Evolutionary conservation across 2,888 invertebrate species (phyloP).

Genomic region (Andrena praecox): DNA sequence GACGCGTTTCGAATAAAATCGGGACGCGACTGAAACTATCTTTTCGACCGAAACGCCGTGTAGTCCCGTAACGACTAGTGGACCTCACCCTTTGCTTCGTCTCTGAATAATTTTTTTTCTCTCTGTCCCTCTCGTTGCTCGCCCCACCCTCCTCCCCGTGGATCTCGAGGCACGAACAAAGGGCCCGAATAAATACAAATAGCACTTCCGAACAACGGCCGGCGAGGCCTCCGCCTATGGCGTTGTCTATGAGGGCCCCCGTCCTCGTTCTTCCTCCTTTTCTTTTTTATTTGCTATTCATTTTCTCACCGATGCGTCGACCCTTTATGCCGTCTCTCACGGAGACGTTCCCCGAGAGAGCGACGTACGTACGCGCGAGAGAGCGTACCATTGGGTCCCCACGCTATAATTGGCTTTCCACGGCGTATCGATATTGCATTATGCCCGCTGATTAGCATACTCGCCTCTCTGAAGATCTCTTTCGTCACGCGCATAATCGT

Average conservation of each 20-base stretch:
- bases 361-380: slow-evolving; percentile 31
- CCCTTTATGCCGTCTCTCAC: slow-evolving; percentile 32
- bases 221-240: slow-evolving; percentile 75
- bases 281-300: slow-evolving; percentile 60
- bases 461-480: slow-evolving; percentile 80
- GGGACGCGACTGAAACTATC: slow-evolving; percentile 46
- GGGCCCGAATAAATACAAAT: slow-evolving; percentile 81
- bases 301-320: slow-evolving; percentile 55
- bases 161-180: slow-evolving; percentile 76
- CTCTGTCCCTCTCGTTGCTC: slow-evolving; percentile 49
- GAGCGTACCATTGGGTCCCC: slow-evolving; percentile 69
- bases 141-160: slow-evolving; percentile 72
- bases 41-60: slow-evolving; percentile 71
- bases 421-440: slow-evolving; percentile 76
- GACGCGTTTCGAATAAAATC: neutral
- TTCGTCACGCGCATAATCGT: slow-evolving; percentile 83
- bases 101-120: slow-evolving; percentile 71
- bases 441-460: slow-evolving; percentile 81
- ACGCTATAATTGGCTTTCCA: slow-evolving; percentile 83
- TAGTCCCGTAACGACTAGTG: slow-evolving; percentile 75
- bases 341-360: slow-evolving; percentile 45
- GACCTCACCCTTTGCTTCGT: slow-evolving; percentile 73
- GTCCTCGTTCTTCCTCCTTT: slow-evolving; percentile 48
- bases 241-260: slow-evolving; percentile 72
- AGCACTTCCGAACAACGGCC: slow-evolving; percentile 80